Conservation (phyloP, 2,888 invertebrate species). For the Hybos culiciformis region DNA sequence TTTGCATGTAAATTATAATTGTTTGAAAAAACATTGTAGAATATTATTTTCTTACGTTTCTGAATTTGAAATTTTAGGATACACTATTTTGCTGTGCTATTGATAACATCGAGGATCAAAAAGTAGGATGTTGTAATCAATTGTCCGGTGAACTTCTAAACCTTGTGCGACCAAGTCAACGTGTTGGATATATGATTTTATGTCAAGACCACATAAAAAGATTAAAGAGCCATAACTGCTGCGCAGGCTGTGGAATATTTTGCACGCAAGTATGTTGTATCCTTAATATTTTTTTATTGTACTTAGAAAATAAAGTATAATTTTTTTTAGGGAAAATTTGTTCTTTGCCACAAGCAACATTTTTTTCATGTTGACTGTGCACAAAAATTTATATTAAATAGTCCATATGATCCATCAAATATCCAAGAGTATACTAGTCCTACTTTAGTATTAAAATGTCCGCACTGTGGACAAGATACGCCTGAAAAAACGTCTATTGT, state of each 20-base stretch:
- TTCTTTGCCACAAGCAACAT: slow-evolving; percentile 64
- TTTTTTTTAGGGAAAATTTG: slow-evolving; percentile 57
- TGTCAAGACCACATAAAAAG: slow-evolving; percentile 68
- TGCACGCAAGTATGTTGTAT: slow-evolving; percentile 58
- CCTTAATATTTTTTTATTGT: background rate
- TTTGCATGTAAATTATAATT: too few species aligned
- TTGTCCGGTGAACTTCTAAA: slow-evolving; percentile 42
- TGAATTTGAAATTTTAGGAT: too few species aligned
- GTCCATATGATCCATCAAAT: slow-evolving; percentile 34
- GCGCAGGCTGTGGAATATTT: slow-evolving; percentile 78
- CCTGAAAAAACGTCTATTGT: slow-evolving; percentile 42
- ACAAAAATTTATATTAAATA: slow-evolving; percentile 32
- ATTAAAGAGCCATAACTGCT: slow-evolving; percentile 69
- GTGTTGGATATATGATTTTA: slow-evolving; percentile 65
- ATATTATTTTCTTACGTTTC: too few species aligned
- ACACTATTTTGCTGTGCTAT: slow-evolving; percentile 51
- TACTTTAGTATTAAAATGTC: slow-evolving; percentile 41
- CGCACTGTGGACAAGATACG: slow-evolving; percentile 56
- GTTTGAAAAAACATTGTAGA: too few species aligned
- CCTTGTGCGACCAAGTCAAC: slow-evolving; percentile 52
- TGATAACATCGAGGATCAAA: slow-evolving; percentile 56
- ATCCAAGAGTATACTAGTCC: slow-evolving; percentile 29
- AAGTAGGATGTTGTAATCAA: slow-evolving; percentile 69
- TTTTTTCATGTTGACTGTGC: slow-evolving; percentile 75
- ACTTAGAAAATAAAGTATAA: slow-evolving; percentile 1